Evolutionary conservation across 2,888 invertebrate genomes (phyloP), one percentile per base, ranked within the genome.

Genomic region (Frankliniella intonsa): DNA sequence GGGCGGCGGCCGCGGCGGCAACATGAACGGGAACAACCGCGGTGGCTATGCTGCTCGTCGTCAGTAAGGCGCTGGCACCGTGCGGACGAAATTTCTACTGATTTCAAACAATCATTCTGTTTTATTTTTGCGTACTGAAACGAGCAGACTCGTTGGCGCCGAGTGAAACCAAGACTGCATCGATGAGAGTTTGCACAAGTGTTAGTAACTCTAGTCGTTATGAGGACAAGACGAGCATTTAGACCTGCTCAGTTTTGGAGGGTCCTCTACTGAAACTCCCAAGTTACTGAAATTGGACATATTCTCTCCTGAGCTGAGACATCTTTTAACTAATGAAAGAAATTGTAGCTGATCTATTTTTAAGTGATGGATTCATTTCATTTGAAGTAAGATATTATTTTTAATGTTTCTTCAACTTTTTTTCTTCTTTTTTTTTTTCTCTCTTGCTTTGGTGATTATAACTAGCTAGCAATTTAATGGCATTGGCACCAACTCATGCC

Each of bases 331-430:
- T 38, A 76, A 76, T 76, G 69, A 25, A 76, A 76, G 69, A 76
- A 76, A 76, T 76, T 25, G 69, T 76, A 76, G 69, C 69, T 76
- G 69, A 76, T 76, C 69, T 76, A 76, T 76, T 76, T 76, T 76
- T 76, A 76, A 76, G 69, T 76, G 69, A 76, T 76, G 69, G 69
- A 76, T 76, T 76, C 69, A 76, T 76, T 76, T 76, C 69, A 76
- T 69, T 69, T 69, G 69, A 69, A 76, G 69, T 76, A 76, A 76
- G 69, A 76, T 76, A 76, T 76, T 76, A 76, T 76, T 76, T 76
- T 76, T 76, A 76, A 76, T 76, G 69, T 76, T 22, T 76, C 25
- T 76, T 25, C 22, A 76, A 12, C 69, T 22, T 76, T 76, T n/a
- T 76, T 55, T 55, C 5, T 38, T 3, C 2, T 38, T 14, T 55